These are phyloP conservation scores for Nasonia oneida DNA, from an alignment of 2,888 invertebrate species.

Conservation along the genomic window DNA sequence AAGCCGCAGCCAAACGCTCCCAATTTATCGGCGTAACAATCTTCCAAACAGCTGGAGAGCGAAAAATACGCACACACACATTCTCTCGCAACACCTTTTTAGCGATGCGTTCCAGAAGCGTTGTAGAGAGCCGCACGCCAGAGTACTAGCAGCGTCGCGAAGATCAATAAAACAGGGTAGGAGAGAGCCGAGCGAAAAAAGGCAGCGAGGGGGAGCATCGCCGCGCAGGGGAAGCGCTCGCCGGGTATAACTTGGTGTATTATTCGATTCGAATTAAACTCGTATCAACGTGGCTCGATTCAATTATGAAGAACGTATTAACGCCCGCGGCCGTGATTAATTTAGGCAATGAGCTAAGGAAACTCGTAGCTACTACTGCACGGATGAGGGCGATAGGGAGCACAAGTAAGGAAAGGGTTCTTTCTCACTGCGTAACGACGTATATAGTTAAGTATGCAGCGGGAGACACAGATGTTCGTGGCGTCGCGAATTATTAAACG, in stretches of 20 bases:
- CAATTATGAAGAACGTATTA: conserved; percentile 76
- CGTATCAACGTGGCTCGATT: conserved; percentile 76
- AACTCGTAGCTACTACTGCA: conserved; percentile 18
- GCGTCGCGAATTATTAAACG: conserved; percentile 77
- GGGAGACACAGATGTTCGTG: conserved; percentile 75
- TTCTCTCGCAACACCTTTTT: conserved; percentile 25
- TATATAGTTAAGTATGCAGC: conserved; percentile 62
- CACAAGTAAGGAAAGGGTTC: conserved; percentile 65
- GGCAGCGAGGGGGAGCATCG: conserved; percentile 63
- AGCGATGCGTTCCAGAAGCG: conserved; percentile 43
- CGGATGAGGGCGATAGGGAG: neutral
- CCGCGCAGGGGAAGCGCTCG: conserved; percentile 27
- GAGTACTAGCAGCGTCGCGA: conserved; percentile 59
- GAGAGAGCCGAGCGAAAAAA: conserved; percentile 62
- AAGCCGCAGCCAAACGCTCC: neutral
- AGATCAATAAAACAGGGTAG: conserved; percentile 76
- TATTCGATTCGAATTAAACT: conserved; percentile 76
- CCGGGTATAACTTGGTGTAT: conserved; percentile 66
- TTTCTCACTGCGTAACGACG: conserved; percentile 36
- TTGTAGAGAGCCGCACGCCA: neutral
- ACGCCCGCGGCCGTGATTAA: conserved; percentile 75
- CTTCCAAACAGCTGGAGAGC: neutral
- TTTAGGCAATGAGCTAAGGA: conserved; percentile 70
- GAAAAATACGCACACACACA: conserved; percentile 12
- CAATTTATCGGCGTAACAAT: conserved; percentile 7